phyloP scores from a whole-genome alignment of 2,113 vertebrate genomes.

The Athene noctua region DNA sequence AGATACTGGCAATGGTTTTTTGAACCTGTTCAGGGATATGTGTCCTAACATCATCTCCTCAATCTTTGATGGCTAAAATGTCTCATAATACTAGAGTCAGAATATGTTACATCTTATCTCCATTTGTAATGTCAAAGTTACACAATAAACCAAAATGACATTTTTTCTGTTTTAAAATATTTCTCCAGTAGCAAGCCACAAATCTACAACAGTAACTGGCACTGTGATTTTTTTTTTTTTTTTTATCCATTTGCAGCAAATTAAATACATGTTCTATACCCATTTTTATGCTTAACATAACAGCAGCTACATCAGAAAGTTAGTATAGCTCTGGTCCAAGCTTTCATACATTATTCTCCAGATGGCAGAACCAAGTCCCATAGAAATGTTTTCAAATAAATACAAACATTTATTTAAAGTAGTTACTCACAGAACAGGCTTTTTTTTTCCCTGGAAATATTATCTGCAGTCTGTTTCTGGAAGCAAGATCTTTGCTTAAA shows the following conservation, averaged over 20 bases:
- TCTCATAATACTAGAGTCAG: background rate
- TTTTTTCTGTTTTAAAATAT: constrained; percentile 1
- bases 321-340: background rate
- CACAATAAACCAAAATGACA: background rate
- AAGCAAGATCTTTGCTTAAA: background rate
- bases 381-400: constrained; percentile 1
- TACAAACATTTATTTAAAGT: background rate
- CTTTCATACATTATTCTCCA: background rate
- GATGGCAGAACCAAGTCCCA: background rate
- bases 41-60: background rate
- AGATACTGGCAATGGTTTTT: background rate
- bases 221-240: background rate
- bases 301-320: background rate
- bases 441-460: background rate
- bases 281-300: constrained; percentile 3
- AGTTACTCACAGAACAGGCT: background rate
- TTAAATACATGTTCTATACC: background rate
- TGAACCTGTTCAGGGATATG: background rate
- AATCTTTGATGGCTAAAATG: background rate
- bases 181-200: background rate
- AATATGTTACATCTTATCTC: background rate
- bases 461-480: background rate
- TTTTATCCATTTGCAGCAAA: background rate
- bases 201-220: background rate
- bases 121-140: background rate